These are phyloP conservation scores for silkworm (Bombyx mori) DNA, from an alignment of 1,140 invertebrate species.

Conservation along the genomic window ASM3026992v2 NC_085114.1:9202501-9203000, in stretches of 20 bases:
- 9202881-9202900: constrained; percentile 61
- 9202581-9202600: not conserved
- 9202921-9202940: constrained; percentile 69
- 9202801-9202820: no score
- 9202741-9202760: not conserved
- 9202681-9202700: constrained; percentile 49
- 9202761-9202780: constrained; percentile 4
- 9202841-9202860: not conserved
- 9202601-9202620: not conserved
- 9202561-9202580: no score
- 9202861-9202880: constrained; percentile 6
- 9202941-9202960: constrained; percentile 59
- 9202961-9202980: constrained; percentile 50
- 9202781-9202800: not conserved
- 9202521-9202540: no score
- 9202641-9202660: constrained; percentile 11
- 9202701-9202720: constrained; percentile 32
- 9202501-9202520: no score
- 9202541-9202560: no score
- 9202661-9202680: constrained; percentile 40
- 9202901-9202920: constrained; percentile 63
- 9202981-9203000: constrained; percentile 6
- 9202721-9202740: constrained; percentile 18
- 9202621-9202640: not conserved
- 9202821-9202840: not conserved